phyloP scores from a whole-genome alignment of 2,888 invertebrate species.

The Sphaerophoria taeniata region DNA sequence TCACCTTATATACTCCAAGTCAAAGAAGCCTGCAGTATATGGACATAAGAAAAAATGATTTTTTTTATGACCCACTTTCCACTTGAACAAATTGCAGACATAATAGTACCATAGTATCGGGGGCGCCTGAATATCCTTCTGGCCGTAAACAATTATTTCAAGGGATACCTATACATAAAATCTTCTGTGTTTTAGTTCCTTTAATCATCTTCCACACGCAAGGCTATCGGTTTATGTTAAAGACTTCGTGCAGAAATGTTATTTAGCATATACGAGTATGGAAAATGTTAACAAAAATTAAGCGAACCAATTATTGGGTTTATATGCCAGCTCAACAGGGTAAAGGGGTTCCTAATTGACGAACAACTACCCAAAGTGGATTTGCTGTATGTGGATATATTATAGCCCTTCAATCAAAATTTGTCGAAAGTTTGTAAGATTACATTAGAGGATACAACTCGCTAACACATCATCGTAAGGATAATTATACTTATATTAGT shows the following conservation, averaged over 20 bases:
- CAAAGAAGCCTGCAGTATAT: constrained; percentile 28
- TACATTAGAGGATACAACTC: no score
- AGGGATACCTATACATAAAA: neutral
- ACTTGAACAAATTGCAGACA: constrained; percentile 25
- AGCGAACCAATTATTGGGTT: neutral
- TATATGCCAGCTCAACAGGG: neutral
- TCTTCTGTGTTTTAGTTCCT: neutral
- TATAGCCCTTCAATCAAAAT: no score
- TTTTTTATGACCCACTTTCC: constrained; percentile 37
- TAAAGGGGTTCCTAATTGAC: neutral
- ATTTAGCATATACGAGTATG: neutral
- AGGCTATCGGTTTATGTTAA: neutral
- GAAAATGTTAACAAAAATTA: neutral
- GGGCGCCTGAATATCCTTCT: constrained; percentile 25
- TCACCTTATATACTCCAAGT: neutral
- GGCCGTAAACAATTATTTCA: constrained; percentile 4
- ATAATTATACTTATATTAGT: no score
- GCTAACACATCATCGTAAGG: no score
- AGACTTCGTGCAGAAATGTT: constrained; percentile 4
- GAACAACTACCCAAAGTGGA: neutral
- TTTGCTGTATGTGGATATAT: no score
- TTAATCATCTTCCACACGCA: constrained; percentile 1
- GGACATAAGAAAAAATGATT: constrained; percentile 17
- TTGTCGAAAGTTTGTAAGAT: no score
- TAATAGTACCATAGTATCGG: constrained; percentile 11